Base-by-base conservation (phyloP, 2,113 vertebrate genomes). In the Syngnathus typhle region DNA sequence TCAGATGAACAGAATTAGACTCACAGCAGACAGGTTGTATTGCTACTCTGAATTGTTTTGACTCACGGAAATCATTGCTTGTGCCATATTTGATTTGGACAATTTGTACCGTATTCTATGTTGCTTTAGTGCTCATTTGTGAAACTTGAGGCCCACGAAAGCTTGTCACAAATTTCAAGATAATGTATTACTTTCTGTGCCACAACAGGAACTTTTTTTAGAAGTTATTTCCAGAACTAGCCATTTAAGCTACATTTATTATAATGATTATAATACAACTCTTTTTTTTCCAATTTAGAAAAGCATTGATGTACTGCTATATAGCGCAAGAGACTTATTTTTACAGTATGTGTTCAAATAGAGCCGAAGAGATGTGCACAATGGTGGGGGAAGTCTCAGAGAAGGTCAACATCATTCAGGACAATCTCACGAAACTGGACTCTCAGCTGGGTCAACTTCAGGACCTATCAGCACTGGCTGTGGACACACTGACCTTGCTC, bases 381-480 rank as follows among this genome's bases (percentile, higher is more conserved):
- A 92, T 94, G 12, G 69, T 96, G 71, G 91, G 91, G 62, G 95
- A 99, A 78, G 92, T 96, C 7, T 89, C 93, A 2, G 94, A 98
- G 79, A 98, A 95, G 65, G 93, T 97, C 19, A 86, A 86, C 82
- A 92, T 88, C 69, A 93, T 98, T 82, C 96, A 95, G 76, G 93
- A 95, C 52, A 94, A 92, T 65, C 82, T 99, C 67, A 77, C 91
- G 1, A 91, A 90, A 7, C 77, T 99, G 82, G 97, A 99, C 72
- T 88, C 85, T 77, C 94, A 96, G 46, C 87, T 99, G 67, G 96
- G 96, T 70, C 92, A 91, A 56, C 92, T 99, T n/a, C 97, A 99
- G 84, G 95, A 98, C 75, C 80, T 98, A 6, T 99, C 96, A 1
- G 95, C 91, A 5, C 83, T 95, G 77, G 94, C 94, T 1, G 93